Evolutionary conservation across 2,113 vertebrate species (phyloP), one percentile per base, ranked within the genome.

Genomic region (Ariopsis seemanni): DNA sequence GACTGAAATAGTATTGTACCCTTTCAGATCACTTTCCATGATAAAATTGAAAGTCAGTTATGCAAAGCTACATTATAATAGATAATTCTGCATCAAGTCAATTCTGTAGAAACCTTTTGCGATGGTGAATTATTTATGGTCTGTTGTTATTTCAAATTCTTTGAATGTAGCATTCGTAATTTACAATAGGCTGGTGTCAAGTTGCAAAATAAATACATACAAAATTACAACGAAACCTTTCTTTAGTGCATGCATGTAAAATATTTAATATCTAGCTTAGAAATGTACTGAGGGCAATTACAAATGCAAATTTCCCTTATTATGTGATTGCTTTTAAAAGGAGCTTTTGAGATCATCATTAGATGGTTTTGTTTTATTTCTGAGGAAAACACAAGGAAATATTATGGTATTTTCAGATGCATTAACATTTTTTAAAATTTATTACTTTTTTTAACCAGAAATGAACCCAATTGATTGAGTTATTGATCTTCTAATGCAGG

Each of bases 381-480:
- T 74, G 20, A 65, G 48, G 6, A 87, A 57, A 22, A 8, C 60
- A 67, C 60, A 67, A 10, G 30, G 34, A 85, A 84, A 42, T 20
- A 55, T n/a, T 72, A 72, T n/a, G 55, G 7, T 48, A 83, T 71
- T 34, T 58, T 72, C 63, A 83, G 71, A 85, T 93, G 92, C 93
- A 95, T 95, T 95, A 94, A 95, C 91, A 93, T 91, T 90, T 94
- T 92, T 9, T 92, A n/a, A n/a, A 42, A 42, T 42, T 42, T 42
- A 42, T 42, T 93, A 94, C 92, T 92, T 93, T 92, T 92, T 89
- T 93, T 92, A 89, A 90, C 92, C 88, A 92, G 90, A 94, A 89
- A 94, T 93, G 89, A 91, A 75, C 89, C 84, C 91, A 94, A 94
- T 93, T 94, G 92, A 95, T 95, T 95, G 93, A 79, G 88, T 89